Evolutionary conservation across 2,113 vertebrate species (phyloP).

Genomic region (Xenopus tropicalis): DNA sequence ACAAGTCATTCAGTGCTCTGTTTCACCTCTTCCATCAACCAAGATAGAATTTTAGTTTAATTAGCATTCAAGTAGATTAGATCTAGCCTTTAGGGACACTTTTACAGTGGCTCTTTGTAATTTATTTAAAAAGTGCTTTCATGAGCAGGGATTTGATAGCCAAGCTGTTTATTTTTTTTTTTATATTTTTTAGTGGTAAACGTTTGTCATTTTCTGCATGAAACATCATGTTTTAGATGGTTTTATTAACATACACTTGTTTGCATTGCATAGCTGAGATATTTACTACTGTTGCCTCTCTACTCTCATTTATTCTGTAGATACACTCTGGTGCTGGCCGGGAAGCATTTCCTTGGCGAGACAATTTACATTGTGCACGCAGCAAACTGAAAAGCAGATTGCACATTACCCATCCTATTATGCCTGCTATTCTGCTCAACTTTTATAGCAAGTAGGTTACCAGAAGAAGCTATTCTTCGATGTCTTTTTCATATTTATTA

Average conservation of each 20-base stretch:
- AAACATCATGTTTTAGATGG: neutral
- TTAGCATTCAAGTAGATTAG: conserved; percentile 1
- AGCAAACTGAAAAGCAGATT: conserved; percentile 52
- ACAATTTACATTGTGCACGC: conserved; percentile 47
- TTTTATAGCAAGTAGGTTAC: conserved; percentile 54
- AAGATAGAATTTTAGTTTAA: conserved; percentile 1
- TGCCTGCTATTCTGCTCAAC: conserved; percentile 35
- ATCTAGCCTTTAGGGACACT: neutral
- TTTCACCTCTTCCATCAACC: neutral
- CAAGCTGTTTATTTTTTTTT: neutral
- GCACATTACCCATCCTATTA: conserved; percentile 46
- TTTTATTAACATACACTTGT: too few species aligned
- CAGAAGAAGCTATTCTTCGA: neutral
- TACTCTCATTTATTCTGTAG: conserved; percentile 41
- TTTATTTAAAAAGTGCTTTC: neutral
- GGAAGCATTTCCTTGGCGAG: conserved; percentile 44
- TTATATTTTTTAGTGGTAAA: neutral
- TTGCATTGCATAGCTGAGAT: too few species aligned
- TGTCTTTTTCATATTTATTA: too few species aligned
- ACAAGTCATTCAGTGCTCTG: conserved; percentile 1
- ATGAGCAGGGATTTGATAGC: neutral
- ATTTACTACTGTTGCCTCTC: too few species aligned
- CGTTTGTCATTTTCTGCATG: neutral
- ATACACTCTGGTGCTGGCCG: conserved; percentile 44
- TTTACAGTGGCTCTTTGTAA: conserved; percentile 9